Conservation (phyloP, 2,113 vertebrate genomes). For the Pachyramphus minor region DNA sequence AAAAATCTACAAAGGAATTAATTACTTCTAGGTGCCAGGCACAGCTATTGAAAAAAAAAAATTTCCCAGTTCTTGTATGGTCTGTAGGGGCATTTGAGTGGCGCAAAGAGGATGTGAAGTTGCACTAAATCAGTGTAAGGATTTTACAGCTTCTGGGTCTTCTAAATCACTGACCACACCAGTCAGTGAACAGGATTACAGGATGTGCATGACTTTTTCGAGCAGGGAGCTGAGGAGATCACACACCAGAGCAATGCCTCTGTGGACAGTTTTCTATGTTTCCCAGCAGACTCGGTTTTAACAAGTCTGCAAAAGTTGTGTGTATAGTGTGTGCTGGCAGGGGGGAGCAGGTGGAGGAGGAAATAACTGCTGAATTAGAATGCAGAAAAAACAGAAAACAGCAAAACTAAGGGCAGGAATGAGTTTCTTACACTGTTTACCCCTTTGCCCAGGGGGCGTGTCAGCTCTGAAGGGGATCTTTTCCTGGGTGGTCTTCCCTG, state of each 20-base stretch:
- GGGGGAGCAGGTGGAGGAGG: neutral
- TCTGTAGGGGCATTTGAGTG: neutral
- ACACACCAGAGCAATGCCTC: neutral
- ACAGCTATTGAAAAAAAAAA: neutral
- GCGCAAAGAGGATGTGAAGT: neutral
- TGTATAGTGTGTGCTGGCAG: accelerated
- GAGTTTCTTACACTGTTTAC: neutral
- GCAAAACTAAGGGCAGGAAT: neutral
- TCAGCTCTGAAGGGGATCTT: neutral
- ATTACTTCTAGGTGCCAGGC: neutral
- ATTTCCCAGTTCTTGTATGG: neutral
- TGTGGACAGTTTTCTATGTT: neutral
- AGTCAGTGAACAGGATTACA: neutral
- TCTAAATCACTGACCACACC: neutral
- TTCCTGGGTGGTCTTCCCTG: neutral
- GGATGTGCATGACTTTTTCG: neutral
- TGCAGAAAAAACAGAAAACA: neutral
- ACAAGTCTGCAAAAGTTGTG: neutral
- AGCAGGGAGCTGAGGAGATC: neutral
- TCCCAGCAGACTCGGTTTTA: neutral
- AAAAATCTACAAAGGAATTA: conserved; percentile 1
- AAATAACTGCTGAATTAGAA: neutral
- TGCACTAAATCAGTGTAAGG: neutral
- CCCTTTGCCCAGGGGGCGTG: neutral
- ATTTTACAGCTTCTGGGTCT: neutral